Evolutionary conservation across 2,888 invertebrate species (phyloP), one percentile per base, ranked within the genome.

Genomic region (Sesia bembeciformis): DNA sequence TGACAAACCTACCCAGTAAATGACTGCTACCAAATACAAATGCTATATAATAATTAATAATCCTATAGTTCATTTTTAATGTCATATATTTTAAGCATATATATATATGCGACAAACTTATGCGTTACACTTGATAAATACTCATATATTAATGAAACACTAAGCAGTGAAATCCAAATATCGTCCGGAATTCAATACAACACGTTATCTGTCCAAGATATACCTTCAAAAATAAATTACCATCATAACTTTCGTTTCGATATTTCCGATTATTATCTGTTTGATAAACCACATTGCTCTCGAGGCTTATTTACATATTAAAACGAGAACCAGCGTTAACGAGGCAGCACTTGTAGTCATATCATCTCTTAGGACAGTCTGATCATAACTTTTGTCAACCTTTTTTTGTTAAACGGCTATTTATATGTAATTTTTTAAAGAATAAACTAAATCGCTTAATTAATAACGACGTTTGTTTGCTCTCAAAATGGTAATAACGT

Each of bases 251-350:
- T 53, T 56, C 53, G 56, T 54, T 52, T 56, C 56, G 56, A 57
- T 57, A 57, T 55, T 49, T 43, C 43, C 50, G 67, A 66, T 66
- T 41, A 52, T 57, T 63, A 67, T 67, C 67, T 40, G 43, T 50
- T 57, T 65, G 68, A 65, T 63, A 59, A 64, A 68, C 64, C 60
- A 59, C 54, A 56, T 56, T 52, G 51, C 42, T 52, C 40, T n/a
- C 4, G 52, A 39, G 51, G 51, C 58, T 55, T 60, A 67, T 68
- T 68, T 61, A 61, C 65, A 65, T 68, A 64, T 61, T 59, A 62
- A 62, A 50, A 50, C 50, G 50, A 50, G 50, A 4, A 8, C 39
- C 50, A 23, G 43, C 8, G 8, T 50, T 50, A 50, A 50, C 39
- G 50, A 50, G 50, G 7, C 38, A 39, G 7, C 50, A 39, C 50